These are phyloP conservation scores for Lophura swinhoii DNA, from an alignment of 2,797 vertebrate species.

Conservation along the genomic window DNA sequence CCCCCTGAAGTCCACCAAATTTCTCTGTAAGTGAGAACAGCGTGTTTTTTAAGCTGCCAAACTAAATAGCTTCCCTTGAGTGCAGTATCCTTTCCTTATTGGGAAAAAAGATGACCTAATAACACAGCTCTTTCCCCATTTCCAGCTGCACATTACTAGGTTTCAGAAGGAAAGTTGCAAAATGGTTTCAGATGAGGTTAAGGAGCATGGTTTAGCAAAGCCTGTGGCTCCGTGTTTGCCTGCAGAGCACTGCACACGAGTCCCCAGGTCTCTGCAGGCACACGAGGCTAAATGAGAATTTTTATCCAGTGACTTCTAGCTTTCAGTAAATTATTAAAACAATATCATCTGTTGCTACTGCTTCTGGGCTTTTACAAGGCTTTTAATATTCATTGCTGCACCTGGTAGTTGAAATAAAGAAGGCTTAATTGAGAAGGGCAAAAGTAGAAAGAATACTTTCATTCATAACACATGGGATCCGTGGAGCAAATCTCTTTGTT, in stretches of 20 bases:
- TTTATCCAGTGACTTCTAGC: conserved; percentile 5
- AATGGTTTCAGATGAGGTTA: not conserved
- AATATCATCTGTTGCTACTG: not conserved
- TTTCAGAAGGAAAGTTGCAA: conserved; percentile 39
- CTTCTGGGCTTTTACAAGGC: not conserved
- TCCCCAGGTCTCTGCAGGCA: not conserved
- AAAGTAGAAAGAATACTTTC: not conserved
- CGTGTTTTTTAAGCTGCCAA: conserved; percentile 28
- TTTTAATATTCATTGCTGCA: not conserved
- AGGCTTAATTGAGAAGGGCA: not conserved
- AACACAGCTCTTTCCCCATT: conserved; percentile 30
- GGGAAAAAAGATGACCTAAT: conserved; percentile 61
- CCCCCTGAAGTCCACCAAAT: not conserved
- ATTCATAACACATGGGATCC: conserved; percentile 6
- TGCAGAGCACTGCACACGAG: not conserved
- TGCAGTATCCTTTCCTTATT: conserved; percentile 41
- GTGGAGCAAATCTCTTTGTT: conserved; percentile 36
- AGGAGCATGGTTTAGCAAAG: not conserved
- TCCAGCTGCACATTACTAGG: conserved; percentile 16
- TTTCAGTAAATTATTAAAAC: conserved; percentile 25
- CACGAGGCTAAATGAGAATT: not conserved
- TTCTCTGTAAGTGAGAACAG: not conserved
- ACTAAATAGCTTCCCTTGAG: conserved; percentile 2
- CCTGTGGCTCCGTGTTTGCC: not conserved
- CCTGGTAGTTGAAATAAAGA: conserved; percentile 20